phyloP scores from a whole-genome alignment of 2,888 invertebrate species.

The Bombylius major region DNA sequence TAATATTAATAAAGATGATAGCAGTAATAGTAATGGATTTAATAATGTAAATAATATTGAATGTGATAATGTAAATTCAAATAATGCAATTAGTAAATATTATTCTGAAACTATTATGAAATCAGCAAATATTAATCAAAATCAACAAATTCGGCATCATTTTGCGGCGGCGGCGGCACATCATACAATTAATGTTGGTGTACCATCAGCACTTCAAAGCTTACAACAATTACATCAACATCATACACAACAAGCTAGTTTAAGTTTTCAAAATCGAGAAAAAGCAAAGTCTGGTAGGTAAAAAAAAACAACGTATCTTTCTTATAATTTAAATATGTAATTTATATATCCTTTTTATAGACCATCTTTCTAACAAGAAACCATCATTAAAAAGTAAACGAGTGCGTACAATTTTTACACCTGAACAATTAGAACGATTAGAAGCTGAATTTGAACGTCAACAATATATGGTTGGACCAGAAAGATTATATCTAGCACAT shows the following conservation, averaged over 20 bases:
- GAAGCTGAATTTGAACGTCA: slow-evolving; percentile 92
- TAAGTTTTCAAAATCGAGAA: slow-evolving; percentile 28
- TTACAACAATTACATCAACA: slow-evolving; percentile 36
- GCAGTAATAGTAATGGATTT: slow-evolving; percentile 21
- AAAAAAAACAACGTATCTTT: not conserved
- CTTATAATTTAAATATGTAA: too few relatives aligned
- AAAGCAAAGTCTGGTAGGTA: slow-evolving; percentile 20
- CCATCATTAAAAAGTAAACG: slow-evolving; percentile 57
- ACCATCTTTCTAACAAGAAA: slow-evolving; percentile 24
- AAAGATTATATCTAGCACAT: slow-evolving; percentile 74
- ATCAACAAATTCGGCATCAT: slow-evolving; percentile 8
- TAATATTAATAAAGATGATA: slow-evolving; percentile 16
- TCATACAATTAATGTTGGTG: slow-evolving; percentile 17
- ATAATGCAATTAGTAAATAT: slow-evolving; percentile 17
- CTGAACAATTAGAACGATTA: slow-evolving; percentile 84
- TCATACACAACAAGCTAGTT: slow-evolving; percentile 29
- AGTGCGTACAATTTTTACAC: slow-evolving; percentile 91
- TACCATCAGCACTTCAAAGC: slow-evolving; percentile 34
- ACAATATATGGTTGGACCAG: slow-evolving; percentile 97
- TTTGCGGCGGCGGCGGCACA: slow-evolving; percentile 13
- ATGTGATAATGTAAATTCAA: slow-evolving; percentile 20
- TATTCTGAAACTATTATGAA: slow-evolving; percentile 7
- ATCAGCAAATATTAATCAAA: not conserved
- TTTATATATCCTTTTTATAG: not conserved
- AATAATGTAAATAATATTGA: slow-evolving; percentile 30